These are phyloP conservation scores for Pocillopora damicornis DNA, from an alignment of 64 coral and sea anemone genomes.

Conservation along the genomic window DNA sequence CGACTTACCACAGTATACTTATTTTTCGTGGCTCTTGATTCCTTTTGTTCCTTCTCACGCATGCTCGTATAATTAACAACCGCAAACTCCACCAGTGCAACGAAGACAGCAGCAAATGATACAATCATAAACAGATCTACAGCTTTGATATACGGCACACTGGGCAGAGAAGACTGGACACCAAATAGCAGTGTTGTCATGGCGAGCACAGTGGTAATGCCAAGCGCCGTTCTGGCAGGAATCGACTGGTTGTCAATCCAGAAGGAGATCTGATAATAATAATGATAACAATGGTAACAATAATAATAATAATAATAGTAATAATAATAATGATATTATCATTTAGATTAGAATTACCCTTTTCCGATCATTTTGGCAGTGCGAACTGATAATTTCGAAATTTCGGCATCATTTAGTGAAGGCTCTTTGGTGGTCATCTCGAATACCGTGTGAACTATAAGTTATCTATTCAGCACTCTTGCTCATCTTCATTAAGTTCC, in stretches of 20 bases:
- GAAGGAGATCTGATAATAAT: slow-evolving; percentile 17
- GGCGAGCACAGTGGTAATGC: slow-evolving; percentile 57
- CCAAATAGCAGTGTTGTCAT: slow-evolving; percentile 68
- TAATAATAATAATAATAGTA: no score
- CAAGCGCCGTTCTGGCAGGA: slow-evolving; percentile 55
- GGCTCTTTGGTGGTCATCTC: no score
- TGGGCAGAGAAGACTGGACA: slow-evolving; percentile 47
- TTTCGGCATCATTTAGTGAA: no score
- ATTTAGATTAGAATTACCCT: no score
- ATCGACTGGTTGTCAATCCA: slow-evolving; percentile 57
- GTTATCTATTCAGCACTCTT: no score
- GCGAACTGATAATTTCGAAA: no score
- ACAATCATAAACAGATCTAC: slow-evolving; percentile 57
- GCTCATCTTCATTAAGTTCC: no score
- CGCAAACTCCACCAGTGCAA: slow-evolving; percentile 53
- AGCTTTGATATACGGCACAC: slow-evolving; percentile 61
- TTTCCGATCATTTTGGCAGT: no score
- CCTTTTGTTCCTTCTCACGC: slow-evolving; percentile 19
- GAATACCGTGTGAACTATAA: no score
- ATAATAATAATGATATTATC: no score
- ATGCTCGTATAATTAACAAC: slow-evolving; percentile 47
- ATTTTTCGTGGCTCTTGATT: slow-evolving; percentile 4
- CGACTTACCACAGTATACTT: slow-evolving; percentile 27
- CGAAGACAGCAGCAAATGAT: slow-evolving; percentile 51
- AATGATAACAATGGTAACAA: not conserved